Evolutionary conservation across 2,888 invertebrate species (phyloP).

Genomic region (Melikaiella ostensackeni): DNA sequence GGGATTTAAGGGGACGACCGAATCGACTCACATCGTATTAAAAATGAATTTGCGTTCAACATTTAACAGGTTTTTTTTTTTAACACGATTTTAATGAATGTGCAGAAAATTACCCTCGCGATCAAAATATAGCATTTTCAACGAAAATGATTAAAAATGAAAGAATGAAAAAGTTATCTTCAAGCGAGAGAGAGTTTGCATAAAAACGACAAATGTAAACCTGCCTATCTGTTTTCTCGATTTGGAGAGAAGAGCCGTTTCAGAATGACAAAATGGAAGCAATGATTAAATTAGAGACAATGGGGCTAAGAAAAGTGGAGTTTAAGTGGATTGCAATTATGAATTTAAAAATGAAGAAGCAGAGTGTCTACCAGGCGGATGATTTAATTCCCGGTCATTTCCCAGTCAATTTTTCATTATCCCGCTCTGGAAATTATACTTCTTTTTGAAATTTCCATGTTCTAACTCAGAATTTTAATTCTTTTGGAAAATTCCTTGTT

Average conservation of each 20-base stretch:
- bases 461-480: too few relatives aligned
- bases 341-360: not conserved
- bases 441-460: too few relatives aligned
- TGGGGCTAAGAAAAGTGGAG: constrained; percentile 59
- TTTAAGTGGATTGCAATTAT: constrained; percentile 52
- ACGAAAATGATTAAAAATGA: not conserved
- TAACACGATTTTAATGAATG: not conserved
- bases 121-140: not conserved
- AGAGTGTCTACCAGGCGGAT: too few relatives aligned
- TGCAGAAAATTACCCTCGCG: not conserved
- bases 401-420: too few relatives aligned
- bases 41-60: constrained; percentile 16
- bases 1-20: constrained; percentile 56
- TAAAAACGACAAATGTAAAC: constrained; percentile 63
- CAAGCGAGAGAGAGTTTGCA: not conserved
- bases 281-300: constrained; percentile 51
- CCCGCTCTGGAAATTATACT: too few relatives aligned
- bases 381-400: too few relatives aligned
- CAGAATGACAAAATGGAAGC: constrained; percentile 7
- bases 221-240: constrained; percentile 56
- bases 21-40: constrained; percentile 28
- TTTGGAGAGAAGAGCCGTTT: not conserved
- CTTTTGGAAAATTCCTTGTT: too few relatives aligned
- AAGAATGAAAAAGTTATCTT: not conserved
- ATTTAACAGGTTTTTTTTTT: constrained; percentile 1